These are phyloP conservation scores for Nomada ruficornis DNA, from an alignment of 2,888 invertebrate genomes.

Conservation along the genomic window DNA sequence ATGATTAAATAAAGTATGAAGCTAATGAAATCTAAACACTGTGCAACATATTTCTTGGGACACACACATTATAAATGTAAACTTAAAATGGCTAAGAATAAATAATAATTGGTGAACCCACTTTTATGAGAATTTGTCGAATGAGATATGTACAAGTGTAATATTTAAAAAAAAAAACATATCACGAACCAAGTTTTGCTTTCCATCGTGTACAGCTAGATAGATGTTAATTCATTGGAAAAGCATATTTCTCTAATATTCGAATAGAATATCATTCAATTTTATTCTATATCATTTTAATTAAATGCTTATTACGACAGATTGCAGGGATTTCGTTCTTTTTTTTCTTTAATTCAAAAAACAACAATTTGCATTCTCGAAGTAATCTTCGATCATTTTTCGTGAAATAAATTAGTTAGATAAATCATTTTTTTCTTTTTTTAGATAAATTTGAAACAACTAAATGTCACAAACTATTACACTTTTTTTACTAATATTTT, in stretches of 20 bases:
- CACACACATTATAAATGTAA: constrained; percentile 44
- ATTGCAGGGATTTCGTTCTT: background rate
- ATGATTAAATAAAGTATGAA: constrained; percentile 55
- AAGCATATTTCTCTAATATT: background rate
- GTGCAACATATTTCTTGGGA: constrained; percentile 55
- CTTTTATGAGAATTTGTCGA: background rate
- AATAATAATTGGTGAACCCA: constrained; percentile 30
- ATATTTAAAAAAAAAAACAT: background rate
- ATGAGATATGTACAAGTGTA: constrained; percentile 27
- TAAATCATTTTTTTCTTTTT: background rate
- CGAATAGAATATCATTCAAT: background rate
- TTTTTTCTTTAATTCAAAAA: background rate
- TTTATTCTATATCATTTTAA: background rate
- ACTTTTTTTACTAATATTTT: background rate
- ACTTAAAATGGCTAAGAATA: constrained; percentile 39
- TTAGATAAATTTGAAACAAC: background rate
- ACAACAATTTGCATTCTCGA: background rate
- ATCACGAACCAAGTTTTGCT: background rate
- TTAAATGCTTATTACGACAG: background rate
- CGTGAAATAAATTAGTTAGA: background rate
- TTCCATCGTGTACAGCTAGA: background rate
- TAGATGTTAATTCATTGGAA: constrained; percentile 1
- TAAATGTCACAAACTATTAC: background rate
- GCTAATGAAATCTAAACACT: constrained; percentile 60
- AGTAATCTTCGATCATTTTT: background rate